phyloP scores from a whole-genome alignment of 2,797 vertebrate genomes.

The Pangasius mekongensis region DNA sequence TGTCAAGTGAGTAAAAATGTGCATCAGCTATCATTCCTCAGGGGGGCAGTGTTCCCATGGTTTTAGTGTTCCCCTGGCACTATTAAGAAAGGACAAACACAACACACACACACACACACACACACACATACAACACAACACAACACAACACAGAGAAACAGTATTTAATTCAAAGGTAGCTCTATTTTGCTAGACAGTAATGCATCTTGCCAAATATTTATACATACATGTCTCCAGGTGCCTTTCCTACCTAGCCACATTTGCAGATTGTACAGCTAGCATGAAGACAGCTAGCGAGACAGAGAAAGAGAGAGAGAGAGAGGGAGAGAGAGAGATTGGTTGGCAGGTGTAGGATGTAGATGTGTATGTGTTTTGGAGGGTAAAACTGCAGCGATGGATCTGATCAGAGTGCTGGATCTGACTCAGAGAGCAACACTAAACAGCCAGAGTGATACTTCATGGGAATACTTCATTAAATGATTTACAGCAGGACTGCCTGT shows the following conservation, averaged over 20 bases:
- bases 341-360: conserved; percentile 9
- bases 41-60: conserved; percentile 48
- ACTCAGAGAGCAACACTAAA: conserved; percentile 26
- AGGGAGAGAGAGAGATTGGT: conserved; percentile 21
- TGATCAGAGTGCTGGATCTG: conserved; percentile 36
- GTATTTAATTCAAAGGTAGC: conserved; percentile 19
- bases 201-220: conserved; percentile 22
- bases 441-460: conserved; percentile 26
- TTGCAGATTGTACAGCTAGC: neutral
- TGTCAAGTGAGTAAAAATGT: neutral
- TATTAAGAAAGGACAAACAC: neutral
- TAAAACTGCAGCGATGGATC: conserved; percentile 23
- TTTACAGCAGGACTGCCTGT: conserved; percentile 43
- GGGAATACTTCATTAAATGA: conserved; percentile 55
- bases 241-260: neutral
- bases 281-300: neutral
- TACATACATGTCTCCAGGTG: conserved; percentile 11
- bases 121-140: neutral
- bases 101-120: neutral
- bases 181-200: conserved; percentile 12
- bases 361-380: conserved; percentile 21
- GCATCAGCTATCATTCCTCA: conserved; percentile 28
- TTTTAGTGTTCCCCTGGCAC: neutral
- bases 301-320: conserved; percentile 32
- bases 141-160: neutral